Conservation (phyloP, 1,140 invertebrate species). For the Mamestra configurata region DNA sequence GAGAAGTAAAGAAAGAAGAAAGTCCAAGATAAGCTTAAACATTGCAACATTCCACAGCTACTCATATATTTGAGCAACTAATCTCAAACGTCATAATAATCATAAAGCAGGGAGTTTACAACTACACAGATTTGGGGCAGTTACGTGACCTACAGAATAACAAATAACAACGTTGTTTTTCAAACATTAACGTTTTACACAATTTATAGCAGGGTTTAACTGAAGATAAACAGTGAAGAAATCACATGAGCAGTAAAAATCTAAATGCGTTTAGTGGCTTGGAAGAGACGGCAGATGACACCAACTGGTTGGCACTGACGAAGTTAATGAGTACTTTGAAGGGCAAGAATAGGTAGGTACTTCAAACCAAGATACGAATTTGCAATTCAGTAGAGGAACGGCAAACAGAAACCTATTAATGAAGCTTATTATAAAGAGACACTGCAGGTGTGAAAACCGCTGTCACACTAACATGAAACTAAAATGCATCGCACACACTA, state of each 20-base stretch:
- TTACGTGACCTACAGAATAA: background rate
- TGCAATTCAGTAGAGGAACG: background rate
- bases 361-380: background rate
- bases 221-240: constrained; percentile 43
- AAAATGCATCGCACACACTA: constrained; percentile 18
- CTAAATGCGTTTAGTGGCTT: constrained; percentile 10
- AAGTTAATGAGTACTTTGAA: background rate
- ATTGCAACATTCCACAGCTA: no score
- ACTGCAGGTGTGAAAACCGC: background rate
- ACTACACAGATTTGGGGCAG: background rate
- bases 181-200: constrained; percentile 54
- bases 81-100: no score
- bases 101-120: background rate
- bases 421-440: background rate
- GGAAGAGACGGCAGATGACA: background rate
- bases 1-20: background rate
- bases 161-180: constrained; percentile 1
- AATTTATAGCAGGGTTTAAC: constrained; percentile 53
- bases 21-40: background rate
- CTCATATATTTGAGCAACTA: no score
- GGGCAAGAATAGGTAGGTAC: background rate
- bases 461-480: background rate
- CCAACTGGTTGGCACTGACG: background rate
- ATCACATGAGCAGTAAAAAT: constrained; percentile 4
- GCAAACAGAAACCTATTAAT: background rate